Percentiles rank a stretch among this genome's conserved stretches.
These are phyloP conservation scores for Caloenas nicobarica DNA, from an alignment of 2,113 vertebrate species.

Conservation along the genomic window DNA sequence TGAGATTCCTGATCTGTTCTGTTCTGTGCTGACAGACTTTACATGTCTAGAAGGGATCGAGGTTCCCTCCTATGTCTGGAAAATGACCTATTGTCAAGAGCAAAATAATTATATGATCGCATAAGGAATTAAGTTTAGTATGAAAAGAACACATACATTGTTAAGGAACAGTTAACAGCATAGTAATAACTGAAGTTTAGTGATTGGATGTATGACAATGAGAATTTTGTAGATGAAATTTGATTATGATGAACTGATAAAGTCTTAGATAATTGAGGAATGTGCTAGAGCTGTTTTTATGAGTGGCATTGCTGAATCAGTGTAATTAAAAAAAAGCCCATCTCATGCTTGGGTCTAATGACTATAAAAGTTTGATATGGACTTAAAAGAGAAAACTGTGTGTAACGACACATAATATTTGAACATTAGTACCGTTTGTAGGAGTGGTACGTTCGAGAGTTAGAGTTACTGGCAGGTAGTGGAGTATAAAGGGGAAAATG, in stretches of 20 bases:
- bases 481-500: background rate
- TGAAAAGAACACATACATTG: background rate
- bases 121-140: background rate
- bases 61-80: background rate
- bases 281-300: background rate
- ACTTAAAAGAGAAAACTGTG: background rate
- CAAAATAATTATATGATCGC: background rate
- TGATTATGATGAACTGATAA: background rate
- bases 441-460: background rate
- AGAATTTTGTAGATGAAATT: background rate
- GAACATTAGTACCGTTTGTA: background rate
- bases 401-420: background rate
- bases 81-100: background rate
- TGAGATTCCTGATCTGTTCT: background rate
- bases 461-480: background rate
- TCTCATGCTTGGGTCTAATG: background rate
- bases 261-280: background rate
- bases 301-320: background rate
- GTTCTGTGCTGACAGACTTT: background rate
- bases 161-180: background rate
- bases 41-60: background rate
- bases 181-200: background rate
- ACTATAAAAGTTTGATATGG: background rate
- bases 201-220: background rate
- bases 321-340: background rate